Evolutionary conservation across 1,140 invertebrate genomes (phyloP), one percentile per base, ranked within the genome.

Genomic region (Nasonia giraulti): DNA sequence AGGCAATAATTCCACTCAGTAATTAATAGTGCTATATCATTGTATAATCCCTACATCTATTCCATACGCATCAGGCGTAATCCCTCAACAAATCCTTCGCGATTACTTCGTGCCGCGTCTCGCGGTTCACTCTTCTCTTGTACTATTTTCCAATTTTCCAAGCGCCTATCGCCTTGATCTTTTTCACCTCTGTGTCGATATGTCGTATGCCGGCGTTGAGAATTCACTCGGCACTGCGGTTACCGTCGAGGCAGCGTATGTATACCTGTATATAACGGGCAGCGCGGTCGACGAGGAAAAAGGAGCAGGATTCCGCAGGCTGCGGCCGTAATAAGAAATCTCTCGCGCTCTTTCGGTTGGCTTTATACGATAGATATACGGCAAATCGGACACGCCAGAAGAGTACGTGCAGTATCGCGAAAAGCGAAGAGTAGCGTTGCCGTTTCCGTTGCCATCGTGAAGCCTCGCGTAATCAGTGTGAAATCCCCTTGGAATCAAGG

Each of bases 401-500:
- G 27, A 47, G 27, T 76, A 76, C 55, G 40, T 66, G 82, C 62
- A 83, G 75, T 86, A 82, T 86, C 68, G 55, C 20, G 27, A 77
- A 68, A 71, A 85, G 74, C 62, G 33, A 40, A 62, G 62, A 74
- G 23, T n/a, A 71, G 74, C 27, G 27, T 27, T 27, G 27, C 27
- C 27, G 76, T 62, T 62, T 20, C 55, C 55, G 17, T 62, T 62
- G 55, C 17, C 40, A 66, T 14, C 31, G 66, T 37, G 73, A 86
- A 83, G 75, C 80, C 71, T n/a, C 82, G 76, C 40, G 82, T 86
- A 83, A 86, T 86, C 85, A 86, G 81, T 80, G 77, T 78, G 81
- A 83, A 86, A 86, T 86, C 85, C 85, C 85, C 74, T 33, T 69
- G 71, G 76, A 80, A 83, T 80, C 75, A 76, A 83, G 79, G 75